Percentiles rank a stretch among this genome's conserved stretches.
phyloP scores from a whole-genome alignment of 2,113 vertebrate genomes.

The Edolisoma coerulescens region DNA sequence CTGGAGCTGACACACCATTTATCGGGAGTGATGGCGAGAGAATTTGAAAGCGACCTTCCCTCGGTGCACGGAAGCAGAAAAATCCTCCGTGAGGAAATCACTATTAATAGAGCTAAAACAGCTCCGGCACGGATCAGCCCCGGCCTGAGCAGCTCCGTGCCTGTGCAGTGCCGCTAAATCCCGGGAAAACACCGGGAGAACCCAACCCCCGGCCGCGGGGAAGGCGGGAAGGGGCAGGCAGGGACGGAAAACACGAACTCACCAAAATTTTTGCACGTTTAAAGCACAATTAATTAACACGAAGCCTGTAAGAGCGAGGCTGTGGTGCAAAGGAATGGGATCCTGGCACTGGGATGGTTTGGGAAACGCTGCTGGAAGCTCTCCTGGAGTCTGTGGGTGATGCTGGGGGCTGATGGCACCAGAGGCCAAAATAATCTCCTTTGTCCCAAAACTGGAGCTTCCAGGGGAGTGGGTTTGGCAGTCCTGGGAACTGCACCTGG shows the following conservation, averaged over 20 bases:
- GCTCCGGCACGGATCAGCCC: background rate
- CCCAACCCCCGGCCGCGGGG: accelerated
- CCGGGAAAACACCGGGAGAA: background rate
- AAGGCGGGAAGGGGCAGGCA: background rate
- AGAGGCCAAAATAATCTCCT: background rate
- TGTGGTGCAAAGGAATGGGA: background rate
- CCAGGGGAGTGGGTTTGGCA: background rate
- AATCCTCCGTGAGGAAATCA: constrained; percentile 9
- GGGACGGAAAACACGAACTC: accelerated
- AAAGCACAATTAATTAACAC: accelerated
- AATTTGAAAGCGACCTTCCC: constrained; percentile 29
- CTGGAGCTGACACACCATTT: constrained; percentile 36
- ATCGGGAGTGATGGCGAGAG: constrained; percentile 1
- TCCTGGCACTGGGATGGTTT: background rate
- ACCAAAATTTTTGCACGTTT: accelerated
- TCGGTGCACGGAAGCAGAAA: constrained; percentile 19
- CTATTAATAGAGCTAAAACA: background rate
- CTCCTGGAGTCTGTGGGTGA: accelerated
- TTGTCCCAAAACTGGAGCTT: background rate
- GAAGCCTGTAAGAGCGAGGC: accelerated
- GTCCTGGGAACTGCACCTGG: background rate
- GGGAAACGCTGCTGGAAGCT: background rate
- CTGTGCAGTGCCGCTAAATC: background rate
- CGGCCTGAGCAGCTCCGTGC: background rate
- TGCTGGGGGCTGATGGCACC: background rate